Evolutionary conservation across 2,888 invertebrate genomes (phyloP).

Genomic region (Tanypteryx hageni): DNA sequence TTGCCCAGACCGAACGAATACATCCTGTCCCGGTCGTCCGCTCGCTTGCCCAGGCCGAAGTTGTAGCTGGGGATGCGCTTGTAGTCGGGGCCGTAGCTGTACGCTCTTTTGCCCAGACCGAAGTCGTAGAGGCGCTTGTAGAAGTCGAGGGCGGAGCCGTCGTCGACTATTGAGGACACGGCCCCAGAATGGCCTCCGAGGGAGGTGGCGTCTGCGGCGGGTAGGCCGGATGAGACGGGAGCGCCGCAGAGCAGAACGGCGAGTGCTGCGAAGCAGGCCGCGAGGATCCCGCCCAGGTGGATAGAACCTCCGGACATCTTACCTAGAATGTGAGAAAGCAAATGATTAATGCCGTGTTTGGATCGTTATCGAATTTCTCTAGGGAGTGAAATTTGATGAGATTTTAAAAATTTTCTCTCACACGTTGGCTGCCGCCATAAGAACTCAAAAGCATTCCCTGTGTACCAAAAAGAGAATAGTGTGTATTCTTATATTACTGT

Average conservation of each 20-base stretch:
- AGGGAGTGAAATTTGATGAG: too few species aligned
- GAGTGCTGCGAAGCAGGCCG: conserved; percentile 68
- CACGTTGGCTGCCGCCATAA: too few species aligned
- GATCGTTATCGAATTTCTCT: too few species aligned
- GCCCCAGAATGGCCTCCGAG: conserved; percentile 68
- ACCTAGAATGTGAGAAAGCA: not conserved
- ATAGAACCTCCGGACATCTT: not conserved
- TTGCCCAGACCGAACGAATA: conserved; percentile 69
- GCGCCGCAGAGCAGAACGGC: conserved; percentile 68
- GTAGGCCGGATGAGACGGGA: conserved; percentile 66
- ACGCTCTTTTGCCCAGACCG: conserved; percentile 75
- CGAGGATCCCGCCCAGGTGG: conserved; percentile 53
- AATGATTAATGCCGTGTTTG: not conserved
- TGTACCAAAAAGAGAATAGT: too few species aligned
- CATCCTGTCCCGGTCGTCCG: conserved; percentile 7
- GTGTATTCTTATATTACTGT: too few species aligned
- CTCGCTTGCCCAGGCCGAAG: conserved; percentile 75
- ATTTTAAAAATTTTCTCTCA: too few species aligned
- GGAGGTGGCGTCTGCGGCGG: conserved; percentile 69
- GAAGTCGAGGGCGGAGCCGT: conserved; percentile 40
- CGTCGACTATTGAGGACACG: not conserved
- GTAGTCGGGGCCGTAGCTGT: conserved; percentile 81
- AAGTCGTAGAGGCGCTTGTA: conserved; percentile 64
- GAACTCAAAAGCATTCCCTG: too few species aligned
- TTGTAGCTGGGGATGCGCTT: conserved; percentile 79